These are phyloP conservation scores for Schizothorax lantsangensis DNA, from an alignment of 2,797 vertebrate genomes.

Conservation along the genomic window DNA sequence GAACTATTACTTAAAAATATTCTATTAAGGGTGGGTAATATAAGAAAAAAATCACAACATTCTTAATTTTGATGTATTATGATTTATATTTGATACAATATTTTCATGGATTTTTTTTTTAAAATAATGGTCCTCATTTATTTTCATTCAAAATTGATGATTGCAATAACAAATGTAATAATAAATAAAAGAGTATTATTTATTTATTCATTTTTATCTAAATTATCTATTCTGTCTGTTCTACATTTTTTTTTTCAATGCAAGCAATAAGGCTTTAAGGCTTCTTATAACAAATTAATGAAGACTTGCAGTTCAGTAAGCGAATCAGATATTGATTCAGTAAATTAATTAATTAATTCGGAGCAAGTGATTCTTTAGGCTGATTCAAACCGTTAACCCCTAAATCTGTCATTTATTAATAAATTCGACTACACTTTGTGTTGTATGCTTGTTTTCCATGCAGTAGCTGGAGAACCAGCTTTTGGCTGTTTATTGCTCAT, in stretches of 20 bases:
- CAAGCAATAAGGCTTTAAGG: neutral
- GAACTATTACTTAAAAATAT: neutral
- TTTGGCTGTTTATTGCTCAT: neutral
- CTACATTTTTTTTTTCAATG: neutral
- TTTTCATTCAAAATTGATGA: neutral
- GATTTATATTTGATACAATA: neutral
- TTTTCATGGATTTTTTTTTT: neutral
- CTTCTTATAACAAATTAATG: neutral
- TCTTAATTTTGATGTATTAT: too few relatives aligned
- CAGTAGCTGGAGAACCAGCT: neutral
- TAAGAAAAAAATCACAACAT: too few relatives aligned
- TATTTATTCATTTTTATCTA: too few relatives aligned
- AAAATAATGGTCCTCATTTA: too few relatives aligned
- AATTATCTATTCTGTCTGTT: neutral
- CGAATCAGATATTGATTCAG: neutral
- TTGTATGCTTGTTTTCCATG: neutral
- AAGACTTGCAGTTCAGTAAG: neutral
- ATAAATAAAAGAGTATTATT: too few relatives aligned
- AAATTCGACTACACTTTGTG: neutral
- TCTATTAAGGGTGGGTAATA: too few relatives aligned
- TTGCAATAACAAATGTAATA: neutral
- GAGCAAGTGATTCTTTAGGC: neutral
- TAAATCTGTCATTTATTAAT: neutral
- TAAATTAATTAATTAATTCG: neutral
- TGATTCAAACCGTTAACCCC: neutral